A percentile compares a stretch with the other conserved stretches of the same genome.
Conservation (phyloP, 2,113 vertebrate genomes). For the Alethe castanea region DNA sequence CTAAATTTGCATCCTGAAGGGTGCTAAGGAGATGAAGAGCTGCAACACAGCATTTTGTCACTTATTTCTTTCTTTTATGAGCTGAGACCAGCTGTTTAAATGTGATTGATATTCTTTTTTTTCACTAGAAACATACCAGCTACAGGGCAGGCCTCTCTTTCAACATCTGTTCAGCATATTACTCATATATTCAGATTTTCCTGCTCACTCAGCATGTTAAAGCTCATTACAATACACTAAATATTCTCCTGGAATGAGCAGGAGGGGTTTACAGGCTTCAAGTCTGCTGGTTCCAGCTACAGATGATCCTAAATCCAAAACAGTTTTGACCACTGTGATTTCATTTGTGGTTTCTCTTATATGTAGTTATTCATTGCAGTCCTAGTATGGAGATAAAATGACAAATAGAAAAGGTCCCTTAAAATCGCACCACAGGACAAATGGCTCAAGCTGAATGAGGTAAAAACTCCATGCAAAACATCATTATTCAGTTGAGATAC, state of each 20-base stretch:
- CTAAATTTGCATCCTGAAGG: background rate
- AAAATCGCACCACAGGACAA: background rate
- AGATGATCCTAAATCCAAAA: background rate
- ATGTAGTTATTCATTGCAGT: background rate
- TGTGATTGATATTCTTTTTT: background rate
- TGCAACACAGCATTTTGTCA: background rate
- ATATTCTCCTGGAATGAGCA: background rate
- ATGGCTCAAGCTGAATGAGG: background rate
- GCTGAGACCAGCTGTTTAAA: background rate
- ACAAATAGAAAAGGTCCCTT: background rate
- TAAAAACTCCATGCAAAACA: background rate
- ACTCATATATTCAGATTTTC: slow-evolving; percentile 6
- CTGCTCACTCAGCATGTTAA: slow-evolving; percentile 17
- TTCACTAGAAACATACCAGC: background rate
- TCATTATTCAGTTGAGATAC: background rate
- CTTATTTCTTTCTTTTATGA: background rate
- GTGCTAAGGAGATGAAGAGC: background rate
- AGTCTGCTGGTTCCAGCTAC: background rate
- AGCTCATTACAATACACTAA: background rate
- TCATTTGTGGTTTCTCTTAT: background rate
- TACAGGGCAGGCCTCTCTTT: background rate
- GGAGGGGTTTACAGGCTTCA: background rate
- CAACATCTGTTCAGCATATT: slow-evolving; percentile 11
- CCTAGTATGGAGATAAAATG: background rate
- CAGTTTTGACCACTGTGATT: background rate